These are phyloP conservation scores for Keiferia lycopersicella DNA, from an alignment of 2,888 invertebrate species.

Conservation along the genomic window DNA sequence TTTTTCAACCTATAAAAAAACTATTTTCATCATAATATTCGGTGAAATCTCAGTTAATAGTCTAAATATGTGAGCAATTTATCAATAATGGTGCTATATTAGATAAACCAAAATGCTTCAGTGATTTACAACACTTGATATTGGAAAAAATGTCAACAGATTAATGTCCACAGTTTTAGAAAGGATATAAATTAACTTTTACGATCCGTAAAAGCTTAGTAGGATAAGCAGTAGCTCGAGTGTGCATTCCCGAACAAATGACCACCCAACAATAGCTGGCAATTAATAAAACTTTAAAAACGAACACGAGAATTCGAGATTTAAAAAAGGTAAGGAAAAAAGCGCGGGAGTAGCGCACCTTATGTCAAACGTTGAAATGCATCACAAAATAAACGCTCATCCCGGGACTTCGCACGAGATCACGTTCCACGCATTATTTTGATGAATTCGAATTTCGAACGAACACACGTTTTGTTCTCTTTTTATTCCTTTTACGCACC, in stretches of 20 bases:
- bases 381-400: slow-evolving; percentile 66
- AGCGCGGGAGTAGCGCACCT: slow-evolving; percentile 40
- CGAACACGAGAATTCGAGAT: slow-evolving; percentile 36
- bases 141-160: slow-evolving; percentile 22
- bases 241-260: slow-evolving; percentile 45
- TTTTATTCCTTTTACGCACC: slow-evolving; percentile 31
- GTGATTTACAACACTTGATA: slow-evolving; percentile 22
- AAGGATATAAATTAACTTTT: slow-evolving; percentile 19
- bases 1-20: neutral
- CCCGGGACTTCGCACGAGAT: slow-evolving; percentile 59
- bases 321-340: slow-evolving; percentile 22
- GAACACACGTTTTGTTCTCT: slow-evolving; percentile 46
- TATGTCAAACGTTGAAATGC: slow-evolving; percentile 56
- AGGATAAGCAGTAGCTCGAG: slow-evolving; percentile 18
- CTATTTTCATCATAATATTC: neutral
- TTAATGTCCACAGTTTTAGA: slow-evolving; percentile 18
- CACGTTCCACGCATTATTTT: slow-evolving; percentile 75
- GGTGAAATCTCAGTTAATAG: neutral
- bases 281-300: slow-evolving; percentile 60
- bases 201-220: slow-evolving; percentile 16
- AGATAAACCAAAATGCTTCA: neutral
- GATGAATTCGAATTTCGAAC: slow-evolving; percentile 63
- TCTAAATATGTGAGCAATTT: neutral
- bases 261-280: slow-evolving; percentile 65
- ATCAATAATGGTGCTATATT: slow-evolving; percentile 26